Conservation (phyloP, 2,113 vertebrate genomes). For the Onychostruthus taczanowskii region DNA sequence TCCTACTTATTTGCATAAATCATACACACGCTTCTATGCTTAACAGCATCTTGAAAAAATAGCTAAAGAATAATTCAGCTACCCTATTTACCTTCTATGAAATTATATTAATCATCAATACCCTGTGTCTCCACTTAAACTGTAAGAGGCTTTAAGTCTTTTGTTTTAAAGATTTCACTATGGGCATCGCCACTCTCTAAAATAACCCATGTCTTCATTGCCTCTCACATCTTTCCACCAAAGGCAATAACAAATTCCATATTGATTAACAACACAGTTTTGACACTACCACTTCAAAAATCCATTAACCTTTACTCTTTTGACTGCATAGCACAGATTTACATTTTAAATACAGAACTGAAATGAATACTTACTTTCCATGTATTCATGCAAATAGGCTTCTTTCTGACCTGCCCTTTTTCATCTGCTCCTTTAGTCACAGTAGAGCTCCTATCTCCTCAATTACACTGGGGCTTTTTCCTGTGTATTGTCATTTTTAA, state of each 20-base stretch:
- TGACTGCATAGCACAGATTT: background rate
- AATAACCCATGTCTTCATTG: background rate
- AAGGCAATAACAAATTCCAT: background rate
- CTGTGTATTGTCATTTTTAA: background rate
- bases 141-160: background rate
- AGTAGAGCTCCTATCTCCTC: background rate
- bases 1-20: background rate
- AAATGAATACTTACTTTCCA: constrained; percentile 7
- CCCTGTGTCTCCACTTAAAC: background rate
- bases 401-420: background rate
- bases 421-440: background rate
- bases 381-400: background rate
- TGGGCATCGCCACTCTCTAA: background rate
- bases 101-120: background rate
- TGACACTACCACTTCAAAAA: background rate
- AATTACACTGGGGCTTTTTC: background rate
- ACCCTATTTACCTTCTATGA: background rate
- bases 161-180: background rate
- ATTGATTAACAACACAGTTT: background rate
- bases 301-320: constrained; percentile 19
- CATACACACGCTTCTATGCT: background rate
- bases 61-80: background rate
- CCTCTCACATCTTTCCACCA: background rate
- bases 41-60: background rate
- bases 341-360: background rate